Evolutionary conservation across 2,797 vertebrate species (phyloP), one percentile per base, ranked within the genome.

Genomic region (Bradypodion ventrale): DNA sequence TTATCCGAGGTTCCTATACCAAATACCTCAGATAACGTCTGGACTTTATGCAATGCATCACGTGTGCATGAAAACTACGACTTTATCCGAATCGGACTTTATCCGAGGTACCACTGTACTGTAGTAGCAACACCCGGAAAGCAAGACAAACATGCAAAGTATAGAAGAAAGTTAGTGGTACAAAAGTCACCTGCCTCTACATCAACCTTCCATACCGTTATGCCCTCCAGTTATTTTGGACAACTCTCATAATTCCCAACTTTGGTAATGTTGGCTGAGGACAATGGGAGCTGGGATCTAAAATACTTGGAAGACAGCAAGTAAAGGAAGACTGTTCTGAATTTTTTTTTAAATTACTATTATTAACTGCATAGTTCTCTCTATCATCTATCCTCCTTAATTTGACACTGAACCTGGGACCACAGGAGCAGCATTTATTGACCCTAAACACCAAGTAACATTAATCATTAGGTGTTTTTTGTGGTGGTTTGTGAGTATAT

Each of bases 361-460:
- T 95, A 94, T 94, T 89, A 93, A 91, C 90, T 97, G 97, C 19
- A 15, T 56, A 21, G 37, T 25, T 19, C 95, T 90, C 89, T 90
- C 93, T 94, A 93, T 90, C 86, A 92, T 97, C 97, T 98, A 97
- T 98, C 97, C 94, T 97, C 96, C 97, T 97, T 97, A 96, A 96
- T 96, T 96, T 94, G 96, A 96, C 94, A 94, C 96, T 94, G 94
- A 94, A 92, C 85, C 93, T 95, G 95, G 96, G 96, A 95, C 94
- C 93, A 95, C 96, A 94, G 94, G 91, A 95, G 92, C 90, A 93
- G 93, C 89, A 93, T 93, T 88, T 42, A 84, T 87, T 90, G 96
- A 98, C 97, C 97, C 96, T 91, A 96, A 97, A 96, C 97, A 97
- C 98, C 98, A 97, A 97, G 95, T 96, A 96, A 96, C 97, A 98